A percentile compares a stretch with the other conserved stretches of the same genome.
These are phyloP conservation scores for Momotus momota DNA, from an alignment of 2,797 vertebrate genomes.

Conservation along the genomic window DNA sequence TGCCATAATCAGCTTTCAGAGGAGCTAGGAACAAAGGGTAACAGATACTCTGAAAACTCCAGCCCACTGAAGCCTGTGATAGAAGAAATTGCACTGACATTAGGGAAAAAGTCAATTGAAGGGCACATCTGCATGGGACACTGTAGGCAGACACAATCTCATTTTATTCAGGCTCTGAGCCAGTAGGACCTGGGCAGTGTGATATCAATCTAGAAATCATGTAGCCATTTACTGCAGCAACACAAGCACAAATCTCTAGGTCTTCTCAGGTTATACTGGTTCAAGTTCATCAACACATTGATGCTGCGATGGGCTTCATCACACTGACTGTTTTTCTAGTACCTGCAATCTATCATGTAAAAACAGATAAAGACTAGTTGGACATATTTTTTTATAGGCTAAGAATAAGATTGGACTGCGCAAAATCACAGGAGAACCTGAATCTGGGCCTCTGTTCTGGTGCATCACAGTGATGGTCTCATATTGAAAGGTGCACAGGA, in stretches of 20 bases:
- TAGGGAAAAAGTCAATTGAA: neutral
- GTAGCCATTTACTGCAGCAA: neutral
- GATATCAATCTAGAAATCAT: neutral
- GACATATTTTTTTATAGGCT: neutral
- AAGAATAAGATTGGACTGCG: neutral
- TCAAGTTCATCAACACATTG: neutral
- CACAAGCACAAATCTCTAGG: neutral
- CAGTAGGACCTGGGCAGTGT: neutral
- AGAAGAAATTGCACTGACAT: neutral
- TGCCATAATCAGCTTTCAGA: neutral
- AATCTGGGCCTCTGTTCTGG: neutral
- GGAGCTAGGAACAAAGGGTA: neutral
- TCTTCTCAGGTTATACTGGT: neutral
- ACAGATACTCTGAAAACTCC: neutral
- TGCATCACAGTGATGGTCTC: neutral
- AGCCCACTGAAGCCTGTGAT: neutral
- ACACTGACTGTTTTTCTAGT: neutral
- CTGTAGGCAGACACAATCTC: neutral
- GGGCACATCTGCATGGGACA: neutral
- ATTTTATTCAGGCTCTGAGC: neutral
- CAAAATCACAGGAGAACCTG: neutral
- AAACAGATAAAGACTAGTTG: neutral
- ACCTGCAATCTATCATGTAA: neutral
- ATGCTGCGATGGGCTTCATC: accelerated
- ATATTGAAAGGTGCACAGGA: neutral